These are phyloP conservation scores for Metopolophium dirhodum DNA, from an alignment of 1,140 invertebrate species.

Conservation along the genomic window DNA sequence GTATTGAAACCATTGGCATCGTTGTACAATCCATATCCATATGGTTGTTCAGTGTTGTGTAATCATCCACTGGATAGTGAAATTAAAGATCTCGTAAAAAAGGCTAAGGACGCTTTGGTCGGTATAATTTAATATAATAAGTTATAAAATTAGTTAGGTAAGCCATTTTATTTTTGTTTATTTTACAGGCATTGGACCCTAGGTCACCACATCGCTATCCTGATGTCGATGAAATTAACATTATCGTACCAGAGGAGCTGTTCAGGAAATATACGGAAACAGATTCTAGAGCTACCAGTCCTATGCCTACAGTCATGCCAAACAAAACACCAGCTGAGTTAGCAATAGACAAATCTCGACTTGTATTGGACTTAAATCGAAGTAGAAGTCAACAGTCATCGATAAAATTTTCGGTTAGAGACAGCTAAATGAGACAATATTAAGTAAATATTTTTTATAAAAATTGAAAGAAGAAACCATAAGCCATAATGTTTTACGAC, in stretches of 20 bases:
- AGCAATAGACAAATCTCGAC: slow-evolving; percentile 62
- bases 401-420: slow-evolving; percentile 52
- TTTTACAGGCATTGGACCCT: slow-evolving; percentile 30
- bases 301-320: slow-evolving; percentile 72
- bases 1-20: slow-evolving; percentile 77
- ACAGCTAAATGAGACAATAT: background rate
- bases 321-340: slow-evolving; percentile 15
- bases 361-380: slow-evolving; percentile 64
- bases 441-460: background rate
- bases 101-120: slow-evolving; percentile 76
- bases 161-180: background rate
- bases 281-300: slow-evolving; percentile 78
- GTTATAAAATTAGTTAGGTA: background rate
- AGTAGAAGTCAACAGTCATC: slow-evolving; percentile 60
- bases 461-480: background rate
- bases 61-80: slow-evolving; percentile 80
- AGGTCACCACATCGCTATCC: slow-evolving; percentile 21
- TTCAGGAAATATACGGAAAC: slow-evolving; percentile 78
- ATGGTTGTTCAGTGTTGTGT: slow-evolving; percentile 79
- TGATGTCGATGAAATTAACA: slow-evolving; percentile 57
- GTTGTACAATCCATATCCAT: slow-evolving; percentile 79
- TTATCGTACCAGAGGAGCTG: slow-evolving; percentile 68
- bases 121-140: slow-evolving; percentile 64
- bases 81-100: slow-evolving; percentile 74
- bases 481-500: background rate